Evolutionary conservation across 2,113 vertebrate species (phyloP).

Genomic region (Ariopsis seemanni): DNA sequence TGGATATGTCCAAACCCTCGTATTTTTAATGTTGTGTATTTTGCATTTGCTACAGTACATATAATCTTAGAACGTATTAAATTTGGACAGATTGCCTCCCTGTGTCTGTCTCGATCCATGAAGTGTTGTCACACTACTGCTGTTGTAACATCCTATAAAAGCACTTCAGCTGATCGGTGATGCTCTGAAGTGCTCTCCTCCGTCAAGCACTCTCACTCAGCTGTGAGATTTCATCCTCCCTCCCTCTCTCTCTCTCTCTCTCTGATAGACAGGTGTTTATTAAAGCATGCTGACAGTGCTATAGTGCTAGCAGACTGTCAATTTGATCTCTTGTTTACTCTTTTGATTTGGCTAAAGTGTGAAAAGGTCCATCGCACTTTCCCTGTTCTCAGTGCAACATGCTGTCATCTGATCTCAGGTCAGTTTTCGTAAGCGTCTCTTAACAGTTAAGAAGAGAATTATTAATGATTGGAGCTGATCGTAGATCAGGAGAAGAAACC

Average conservation of each 20-base stretch:
- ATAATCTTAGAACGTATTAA: neutral
- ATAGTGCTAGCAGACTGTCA: slow-evolving; percentile 51
- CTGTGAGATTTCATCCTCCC: slow-evolving; percentile 23
- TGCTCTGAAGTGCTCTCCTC: slow-evolving; percentile 9
- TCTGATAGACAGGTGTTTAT: slow-evolving; percentile 48
- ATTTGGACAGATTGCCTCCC: neutral
- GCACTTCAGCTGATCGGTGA: slow-evolving; percentile 20
- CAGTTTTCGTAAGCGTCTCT: slow-evolving; percentile 10
- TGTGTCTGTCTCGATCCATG: neutral
- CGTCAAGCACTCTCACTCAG: slow-evolving; percentile 9
- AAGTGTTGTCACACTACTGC: neutral
- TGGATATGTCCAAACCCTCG: neutral
- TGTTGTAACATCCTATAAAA: slow-evolving; percentile 21
- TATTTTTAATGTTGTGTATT: neutral
- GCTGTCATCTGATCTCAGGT: neutral
- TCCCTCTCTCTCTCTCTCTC: neutral
- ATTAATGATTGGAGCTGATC: neutral
- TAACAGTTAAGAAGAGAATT: neutral
- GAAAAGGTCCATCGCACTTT: slow-evolving; percentile 61
- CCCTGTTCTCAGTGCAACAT: slow-evolving; percentile 17
- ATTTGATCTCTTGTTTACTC: slow-evolving; percentile 66
- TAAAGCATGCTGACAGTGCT: slow-evolving; percentile 45
- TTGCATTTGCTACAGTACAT: neutral
- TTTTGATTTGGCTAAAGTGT: slow-evolving; percentile 48
- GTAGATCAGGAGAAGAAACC: slow-evolving; percentile 17